phyloP scores from a whole-genome alignment of 2,113 vertebrate species.

The Chinchilla lanigera region DNA sequence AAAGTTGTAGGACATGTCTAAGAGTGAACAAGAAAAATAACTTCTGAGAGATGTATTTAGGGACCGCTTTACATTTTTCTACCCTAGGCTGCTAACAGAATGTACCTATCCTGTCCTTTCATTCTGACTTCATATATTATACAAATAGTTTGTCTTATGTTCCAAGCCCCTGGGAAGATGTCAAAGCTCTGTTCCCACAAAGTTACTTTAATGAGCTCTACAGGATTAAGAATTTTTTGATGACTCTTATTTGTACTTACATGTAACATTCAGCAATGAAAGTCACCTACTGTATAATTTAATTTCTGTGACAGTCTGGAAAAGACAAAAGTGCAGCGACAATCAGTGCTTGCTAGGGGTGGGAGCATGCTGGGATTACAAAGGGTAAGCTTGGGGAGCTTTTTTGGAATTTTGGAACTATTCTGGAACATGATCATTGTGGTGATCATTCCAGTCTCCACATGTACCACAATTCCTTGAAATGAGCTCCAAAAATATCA shows the following conservation, averaged over 20 bases:
- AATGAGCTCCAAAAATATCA: neutral
- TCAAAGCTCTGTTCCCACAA: conserved; percentile 33
- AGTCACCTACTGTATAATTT: conserved; percentile 29
- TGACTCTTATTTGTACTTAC: conserved; percentile 52
- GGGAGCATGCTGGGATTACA: neutral
- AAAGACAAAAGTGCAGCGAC: conserved; percentile 33
- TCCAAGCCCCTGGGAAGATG: conserved; percentile 33
- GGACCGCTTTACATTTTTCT: conserved; percentile 42
- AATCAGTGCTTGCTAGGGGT: neutral
- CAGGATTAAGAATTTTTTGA: neutral
- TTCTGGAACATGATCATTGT: neutral
- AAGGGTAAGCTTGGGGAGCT: neutral
- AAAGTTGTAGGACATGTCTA: conserved; percentile 16
- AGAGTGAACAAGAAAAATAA: conserved; percentile 43
- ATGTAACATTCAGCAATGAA: conserved; percentile 5
- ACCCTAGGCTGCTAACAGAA: neutral
- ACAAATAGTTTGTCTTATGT: conserved; percentile 62
- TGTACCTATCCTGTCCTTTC: conserved; percentile 8
- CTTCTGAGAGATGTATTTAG: conserved; percentile 50
- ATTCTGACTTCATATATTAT: conserved; percentile 46
- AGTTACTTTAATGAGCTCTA: conserved; percentile 49
- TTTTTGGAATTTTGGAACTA: neutral
- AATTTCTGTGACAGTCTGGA: conserved; percentile 23
- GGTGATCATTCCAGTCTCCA: neutral
- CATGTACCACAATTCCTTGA: neutral